Base-by-base conservation (phyloP, 2,797 vertebrate genomes). In the Dallia pectoralis region DNA sequence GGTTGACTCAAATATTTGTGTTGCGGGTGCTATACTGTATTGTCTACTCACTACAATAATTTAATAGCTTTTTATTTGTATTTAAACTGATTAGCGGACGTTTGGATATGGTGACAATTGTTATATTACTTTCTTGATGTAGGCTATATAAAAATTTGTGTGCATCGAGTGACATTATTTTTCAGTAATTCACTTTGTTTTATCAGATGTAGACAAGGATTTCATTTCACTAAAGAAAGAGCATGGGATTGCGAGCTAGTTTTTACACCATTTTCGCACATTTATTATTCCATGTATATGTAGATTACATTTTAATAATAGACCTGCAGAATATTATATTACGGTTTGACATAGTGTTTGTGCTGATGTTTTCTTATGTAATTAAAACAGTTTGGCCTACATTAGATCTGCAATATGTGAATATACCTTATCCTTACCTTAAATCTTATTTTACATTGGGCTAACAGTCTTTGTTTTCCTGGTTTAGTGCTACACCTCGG, bases 401-500 rank as follows among this genome's bases (percentile, higher is more conserved):
- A 59, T 59, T 59, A 27, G 53, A 11, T 59, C 9, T 25, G 25
- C 22, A 25, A 59, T 22, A 59, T 11, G 14, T 59, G 0, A 59
- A 59, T 25, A 59, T 11, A 59, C 9, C 14, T 9, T 44, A 44
- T 44, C 53, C 22, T 11, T 18, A 25, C 16, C 3, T 22, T 12
- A 59, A 14, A 59, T 14, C 9, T 59, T 12, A 59, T 9, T 44
- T 44, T 12, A 14, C 14, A 64, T 32, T 29, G 19, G 27, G 15
- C 30, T 64, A 64, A 64, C 62, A 64, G 49, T 76, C 72, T 69
- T 68, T 65, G 33, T 72, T 66, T 66, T 48, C 40, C 15, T 80
- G 49, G 80, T 71, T 74, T 74, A 99, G 97, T 96, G 96, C 88
- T 99, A 99, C 84, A 95, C 96, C 80, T 94, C 97, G 0, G 96